phyloP scores from a whole-genome alignment of 1,140 invertebrate genomes.

The Drosophila tristis region DNA sequence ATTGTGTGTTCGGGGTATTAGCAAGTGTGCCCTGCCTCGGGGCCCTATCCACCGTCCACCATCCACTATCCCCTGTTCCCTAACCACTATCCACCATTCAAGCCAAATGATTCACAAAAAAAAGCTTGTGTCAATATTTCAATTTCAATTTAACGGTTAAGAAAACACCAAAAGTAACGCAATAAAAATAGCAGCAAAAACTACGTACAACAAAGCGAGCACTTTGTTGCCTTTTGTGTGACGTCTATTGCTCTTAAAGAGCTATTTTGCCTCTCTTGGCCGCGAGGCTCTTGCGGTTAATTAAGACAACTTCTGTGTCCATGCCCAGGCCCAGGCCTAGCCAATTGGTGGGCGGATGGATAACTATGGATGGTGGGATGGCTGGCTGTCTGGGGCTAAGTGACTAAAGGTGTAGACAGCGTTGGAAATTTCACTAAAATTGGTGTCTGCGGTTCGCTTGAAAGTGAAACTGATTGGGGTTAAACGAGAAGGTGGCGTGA shows the following conservation, averaged over 20 bases:
- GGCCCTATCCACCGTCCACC: slow-evolving; percentile 4
- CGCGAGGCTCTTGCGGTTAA: slow-evolving; percentile 55
- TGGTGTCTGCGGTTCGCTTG: slow-evolving; percentile 44
- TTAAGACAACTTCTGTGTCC: slow-evolving; percentile 75
- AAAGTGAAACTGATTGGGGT: slow-evolving; percentile 61
- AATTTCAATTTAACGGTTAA: slow-evolving; percentile 78
- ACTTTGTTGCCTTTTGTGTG: slow-evolving; percentile 62
- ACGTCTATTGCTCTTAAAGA: slow-evolving; percentile 71
- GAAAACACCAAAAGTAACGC: slow-evolving; percentile 49
- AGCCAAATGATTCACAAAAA: slow-evolving; percentile 40
- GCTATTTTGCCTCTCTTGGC: slow-evolving; percentile 31
- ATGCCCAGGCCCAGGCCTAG: slow-evolving; percentile 12
- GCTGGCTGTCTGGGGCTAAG: slow-evolving; percentile 36
- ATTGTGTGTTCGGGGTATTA: slow-evolving; percentile 67
- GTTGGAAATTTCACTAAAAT: slow-evolving; percentile 33
- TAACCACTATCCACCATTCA: not conserved
- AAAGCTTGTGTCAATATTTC: slow-evolving; percentile 76
- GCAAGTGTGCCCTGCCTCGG: slow-evolving; percentile 48
- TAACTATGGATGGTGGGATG: slow-evolving; percentile 2
- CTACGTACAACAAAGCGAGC: slow-evolving; percentile 48
- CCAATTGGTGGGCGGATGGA: slow-evolving; percentile 54
- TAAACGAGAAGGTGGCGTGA: slow-evolving; percentile 22
- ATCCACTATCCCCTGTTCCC: too few species aligned
- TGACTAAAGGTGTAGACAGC: slow-evolving; percentile 41
- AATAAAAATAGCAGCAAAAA: slow-evolving; percentile 5